Evolutionary conservation across 2,888 invertebrate species (phyloP), one percentile per base, ranked within the genome.

Genomic region (Aphodius granarius): DNA sequence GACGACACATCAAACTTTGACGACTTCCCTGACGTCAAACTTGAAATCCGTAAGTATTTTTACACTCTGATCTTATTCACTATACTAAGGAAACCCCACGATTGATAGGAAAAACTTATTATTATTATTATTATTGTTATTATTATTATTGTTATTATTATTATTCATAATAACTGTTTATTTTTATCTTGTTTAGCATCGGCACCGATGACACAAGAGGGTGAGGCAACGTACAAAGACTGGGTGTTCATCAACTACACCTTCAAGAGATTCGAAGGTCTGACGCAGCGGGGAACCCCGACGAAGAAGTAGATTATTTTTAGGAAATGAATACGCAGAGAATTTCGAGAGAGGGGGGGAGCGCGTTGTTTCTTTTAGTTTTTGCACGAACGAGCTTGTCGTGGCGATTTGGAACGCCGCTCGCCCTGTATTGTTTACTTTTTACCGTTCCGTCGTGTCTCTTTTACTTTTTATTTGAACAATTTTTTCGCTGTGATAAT

Each of bases 231-330:
- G 83, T 95, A 96, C 88, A 98, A 98, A 90, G 98, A 99, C 91
- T 99, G 99, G 97, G 99, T 99, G 82, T 99, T 99, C 89, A 98
- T 99, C 86, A 99, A 99, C 90, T 99, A 99, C 89, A 99, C 99
- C 78, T 99, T 98, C 91, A 98, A 99, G 88, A 92, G 99, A 82
- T 99, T 99, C 89, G 99, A 99, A 89, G 98, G 97, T 22, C 91
- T 98, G 80, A 97, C 97, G 73, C 97, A 97, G 87, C 91, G 96
- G 83, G 96, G 95, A 79, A 93, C 93, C 78, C 94, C 94, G 71
- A 93, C 92, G 82, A 94, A 94, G 88, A 94, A 94, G 90, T 94
- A 90, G 87, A 43, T 66, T 62, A 72, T 9, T 43, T 72, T 72
- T 72, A 63, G 23, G 17, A 72, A 17, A 63, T 23, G 72, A 62